Conservation (phyloP, 1,140 invertebrate genomes). For the Anthonomus grandis region DNA sequence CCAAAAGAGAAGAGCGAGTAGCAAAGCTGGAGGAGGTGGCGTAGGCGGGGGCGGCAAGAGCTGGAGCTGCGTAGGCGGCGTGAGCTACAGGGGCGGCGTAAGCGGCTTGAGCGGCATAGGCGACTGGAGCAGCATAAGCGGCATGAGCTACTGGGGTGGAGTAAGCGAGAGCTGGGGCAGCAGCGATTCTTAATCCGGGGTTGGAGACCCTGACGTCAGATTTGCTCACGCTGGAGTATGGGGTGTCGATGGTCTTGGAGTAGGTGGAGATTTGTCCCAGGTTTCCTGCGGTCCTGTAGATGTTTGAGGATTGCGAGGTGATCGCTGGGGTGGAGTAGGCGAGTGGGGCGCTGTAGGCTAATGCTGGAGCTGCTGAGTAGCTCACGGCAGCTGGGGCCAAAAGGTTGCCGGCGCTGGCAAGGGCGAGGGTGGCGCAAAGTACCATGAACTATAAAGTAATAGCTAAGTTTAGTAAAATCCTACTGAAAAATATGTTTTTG, state of each 20-base stretch:
- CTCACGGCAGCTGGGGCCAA: constrained; percentile 49
- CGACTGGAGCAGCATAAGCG: constrained; percentile 43
- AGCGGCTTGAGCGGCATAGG: constrained; percentile 45
- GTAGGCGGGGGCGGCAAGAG: too few relatives aligned
- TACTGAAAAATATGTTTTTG: background rate
- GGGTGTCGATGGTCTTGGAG: constrained; percentile 63
- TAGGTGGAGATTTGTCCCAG: constrained; percentile 62
- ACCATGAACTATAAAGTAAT: constrained; percentile 57
- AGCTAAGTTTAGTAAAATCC: background rate
- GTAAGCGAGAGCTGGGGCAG: constrained; percentile 31
- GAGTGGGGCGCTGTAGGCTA: constrained; percentile 42
- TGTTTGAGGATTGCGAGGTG: constrained; percentile 60
- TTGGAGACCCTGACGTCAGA: constrained; percentile 62
- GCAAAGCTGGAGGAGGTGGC: constrained; percentile 31
- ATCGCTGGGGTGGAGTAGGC: constrained; percentile 47
- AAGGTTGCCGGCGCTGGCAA: constrained; percentile 58
- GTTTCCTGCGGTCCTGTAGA: constrained; percentile 59
- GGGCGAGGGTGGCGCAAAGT: constrained; percentile 63
- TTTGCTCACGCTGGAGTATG: constrained; percentile 65
- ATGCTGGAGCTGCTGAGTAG: constrained; percentile 28
- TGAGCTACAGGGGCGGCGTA: constrained; percentile 36
- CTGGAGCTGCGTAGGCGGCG: constrained; percentile 45
- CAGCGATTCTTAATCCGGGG: constrained; percentile 52
- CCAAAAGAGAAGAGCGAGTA: constrained; percentile 47
- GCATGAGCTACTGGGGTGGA: constrained; percentile 33